Conservation (phyloP, 2,888 invertebrate genomes). For the Cloeon dipterum region DNA sequence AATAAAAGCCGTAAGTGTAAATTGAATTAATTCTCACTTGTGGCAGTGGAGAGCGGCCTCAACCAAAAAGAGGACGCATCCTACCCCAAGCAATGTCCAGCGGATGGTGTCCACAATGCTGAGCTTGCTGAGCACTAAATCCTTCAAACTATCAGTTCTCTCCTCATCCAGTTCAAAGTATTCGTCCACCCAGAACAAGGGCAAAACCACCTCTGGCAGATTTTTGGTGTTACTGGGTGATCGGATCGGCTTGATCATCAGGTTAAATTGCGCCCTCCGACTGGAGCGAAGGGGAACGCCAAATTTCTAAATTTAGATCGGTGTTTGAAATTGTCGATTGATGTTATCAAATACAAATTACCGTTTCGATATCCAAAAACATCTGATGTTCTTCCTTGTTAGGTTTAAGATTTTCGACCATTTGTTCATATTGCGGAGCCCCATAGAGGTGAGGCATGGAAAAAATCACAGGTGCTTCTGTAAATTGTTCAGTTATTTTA, state of each 20-base stretch:
- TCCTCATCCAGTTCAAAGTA: constrained; percentile 29
- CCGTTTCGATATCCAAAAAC: constrained; percentile 45
- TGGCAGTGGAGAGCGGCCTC: too few relatives aligned
- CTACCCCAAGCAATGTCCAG: constrained; percentile 25
- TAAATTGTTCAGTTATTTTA: too few relatives aligned
- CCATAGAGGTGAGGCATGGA: constrained; percentile 49
- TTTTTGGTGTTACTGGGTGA: constrained; percentile 42
- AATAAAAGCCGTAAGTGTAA: too few relatives aligned
- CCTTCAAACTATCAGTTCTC: constrained; percentile 24
- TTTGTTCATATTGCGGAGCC: constrained; percentile 31
- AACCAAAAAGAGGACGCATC: constrained; percentile 9
- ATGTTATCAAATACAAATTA: constrained; percentile 16
- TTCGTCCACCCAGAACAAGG: constrained; percentile 64
- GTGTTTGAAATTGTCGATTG: neutral
- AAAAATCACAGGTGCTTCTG: constrained; percentile 39
- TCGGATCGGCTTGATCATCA: constrained; percentile 33
- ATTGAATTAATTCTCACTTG: too few relatives aligned
- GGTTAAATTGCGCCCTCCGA: constrained; percentile 51
- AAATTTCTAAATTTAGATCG: constrained; percentile 29
- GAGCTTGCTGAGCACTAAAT: constrained; percentile 22
- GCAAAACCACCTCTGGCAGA: constrained; percentile 35
- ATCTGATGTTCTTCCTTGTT: constrained; percentile 33
- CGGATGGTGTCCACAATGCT: constrained; percentile 24
- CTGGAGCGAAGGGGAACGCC: constrained; percentile 50
- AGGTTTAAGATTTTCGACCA: constrained; percentile 35